phyloP scores from a whole-genome alignment of 2,113 vertebrate genomes.

The Melanotaenia duboulayi region DNA sequence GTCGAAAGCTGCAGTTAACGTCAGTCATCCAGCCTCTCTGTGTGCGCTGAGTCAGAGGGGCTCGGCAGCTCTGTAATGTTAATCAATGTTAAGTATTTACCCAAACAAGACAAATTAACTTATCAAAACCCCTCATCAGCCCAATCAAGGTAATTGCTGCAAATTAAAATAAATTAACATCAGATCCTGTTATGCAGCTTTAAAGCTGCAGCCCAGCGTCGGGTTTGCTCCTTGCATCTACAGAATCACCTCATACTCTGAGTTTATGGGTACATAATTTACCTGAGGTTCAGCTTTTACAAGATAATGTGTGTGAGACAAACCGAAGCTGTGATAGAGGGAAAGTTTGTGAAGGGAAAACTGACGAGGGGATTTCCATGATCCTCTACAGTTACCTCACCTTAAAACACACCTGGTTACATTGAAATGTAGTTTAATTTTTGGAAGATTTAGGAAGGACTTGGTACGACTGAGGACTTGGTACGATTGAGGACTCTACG shows the following conservation, averaged over 20 bases:
- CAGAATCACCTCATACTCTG: background rate
- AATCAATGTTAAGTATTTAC: conserved; percentile 63
- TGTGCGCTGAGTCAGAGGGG: conserved; percentile 17
- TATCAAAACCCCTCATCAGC: conserved; percentile 55
- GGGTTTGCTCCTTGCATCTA: background rate
- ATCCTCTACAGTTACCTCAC: no score
- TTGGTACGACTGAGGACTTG: no score
- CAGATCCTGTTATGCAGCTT: conserved; percentile 6
- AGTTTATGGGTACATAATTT: no score
- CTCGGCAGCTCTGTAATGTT: background rate
- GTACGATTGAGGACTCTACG: no score
- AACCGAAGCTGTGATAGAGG: no score
- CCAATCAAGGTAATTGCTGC: conserved; percentile 53
- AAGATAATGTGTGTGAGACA: no score
- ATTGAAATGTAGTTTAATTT: no score
- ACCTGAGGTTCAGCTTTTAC: no score
- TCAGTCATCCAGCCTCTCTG: conserved; percentile 19
- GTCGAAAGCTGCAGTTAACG: conserved; percentile 29
- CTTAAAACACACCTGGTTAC: no score
- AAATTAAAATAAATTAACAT: conserved; percentile 53
- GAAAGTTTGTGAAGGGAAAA: no score
- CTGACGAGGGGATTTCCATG: no score
- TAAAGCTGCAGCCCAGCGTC: background rate
- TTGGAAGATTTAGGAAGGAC: no score
- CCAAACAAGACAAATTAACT: conserved; percentile 52